These are phyloP conservation scores for Hylaea fasciaria DNA, from an alignment of 2,888 invertebrate species.

Conservation along the genomic window DNA sequence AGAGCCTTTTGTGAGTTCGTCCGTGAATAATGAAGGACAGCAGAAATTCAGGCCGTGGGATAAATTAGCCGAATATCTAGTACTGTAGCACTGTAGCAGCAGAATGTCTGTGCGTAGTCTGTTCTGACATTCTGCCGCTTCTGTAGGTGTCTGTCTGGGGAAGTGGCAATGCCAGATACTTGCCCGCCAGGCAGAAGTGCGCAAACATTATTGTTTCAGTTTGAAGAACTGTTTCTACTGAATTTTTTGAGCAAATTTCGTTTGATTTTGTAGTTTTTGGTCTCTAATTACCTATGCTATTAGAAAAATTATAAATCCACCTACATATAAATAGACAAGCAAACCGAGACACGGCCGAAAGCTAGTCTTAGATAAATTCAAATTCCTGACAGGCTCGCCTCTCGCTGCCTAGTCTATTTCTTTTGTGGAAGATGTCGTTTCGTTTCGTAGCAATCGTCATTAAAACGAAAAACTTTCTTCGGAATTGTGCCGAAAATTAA, in stretches of 20 bases:
- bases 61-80: slow-evolving; percentile 16
- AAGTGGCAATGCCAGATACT: no score
- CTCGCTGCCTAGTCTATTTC: background rate
- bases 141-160: no score
- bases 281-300: no score
- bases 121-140: no score
- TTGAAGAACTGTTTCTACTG: no score
- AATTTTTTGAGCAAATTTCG: no score
- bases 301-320: background rate
- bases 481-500: background rate
- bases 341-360: background rate
- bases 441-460: background rate
- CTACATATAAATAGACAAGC: background rate
- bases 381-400: background rate
- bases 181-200: no score
- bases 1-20: slow-evolving; percentile 19
- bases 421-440: slow-evolving; percentile 2
- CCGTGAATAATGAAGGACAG: slow-evolving; percentile 20
- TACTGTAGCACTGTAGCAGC: background rate
- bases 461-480: background rate
- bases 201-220: no score
- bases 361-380: background rate
- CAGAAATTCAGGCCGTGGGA: slow-evolving; percentile 13
- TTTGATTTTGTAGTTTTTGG: no score
- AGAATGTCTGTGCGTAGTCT: slow-evolving; percentile 1